phyloP scores from a whole-genome alignment of 1,140 invertebrate species.

The Heliconius congener region DNA sequence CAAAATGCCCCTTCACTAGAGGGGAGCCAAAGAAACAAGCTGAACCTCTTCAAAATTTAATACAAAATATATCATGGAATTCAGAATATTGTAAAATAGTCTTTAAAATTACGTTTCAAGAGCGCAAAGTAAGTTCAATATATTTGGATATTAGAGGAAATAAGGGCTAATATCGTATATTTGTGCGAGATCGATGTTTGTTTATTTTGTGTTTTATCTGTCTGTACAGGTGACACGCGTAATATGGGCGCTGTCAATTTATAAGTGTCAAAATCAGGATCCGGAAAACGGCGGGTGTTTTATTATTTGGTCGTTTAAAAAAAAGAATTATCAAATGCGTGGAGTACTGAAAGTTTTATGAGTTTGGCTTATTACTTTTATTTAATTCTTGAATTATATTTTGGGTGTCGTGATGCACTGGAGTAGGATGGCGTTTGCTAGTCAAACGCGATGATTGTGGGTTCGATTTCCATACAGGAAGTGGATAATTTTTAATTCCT shows the following conservation, averaged over 20 bases:
- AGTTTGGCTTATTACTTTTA: neutral
- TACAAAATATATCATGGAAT: slow-evolving; percentile 26
- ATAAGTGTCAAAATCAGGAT: slow-evolving; percentile 59
- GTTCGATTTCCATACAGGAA: neutral
- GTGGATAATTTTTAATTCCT: neutral
- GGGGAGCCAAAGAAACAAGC: slow-evolving; percentile 33
- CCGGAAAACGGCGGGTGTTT: slow-evolving; percentile 16
- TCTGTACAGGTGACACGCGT: slow-evolving; percentile 50
- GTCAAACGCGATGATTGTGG: neutral
- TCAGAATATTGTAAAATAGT: neutral
- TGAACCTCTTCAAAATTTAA: slow-evolving; percentile 39
- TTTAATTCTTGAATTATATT: neutral
- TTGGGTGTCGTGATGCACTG: neutral
- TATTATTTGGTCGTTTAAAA: slow-evolving; percentile 22
- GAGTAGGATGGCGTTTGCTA: neutral
- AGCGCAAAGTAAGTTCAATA: neutral
- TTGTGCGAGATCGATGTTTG: slow-evolving; percentile 2
- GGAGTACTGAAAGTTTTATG: neutral
- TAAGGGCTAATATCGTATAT: slow-evolving; percentile 33
- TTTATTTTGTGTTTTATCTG: slow-evolving; percentile 43
- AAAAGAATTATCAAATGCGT: neutral
- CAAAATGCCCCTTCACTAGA: slow-evolving; percentile 43
- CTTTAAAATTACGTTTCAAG: slow-evolving; percentile 1
- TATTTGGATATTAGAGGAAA: slow-evolving; percentile 8
- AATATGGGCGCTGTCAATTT: slow-evolving; percentile 53